Base-by-base conservation (phyloP, 2,888 invertebrate genomes). In the Incurvaria masculella region DNA sequence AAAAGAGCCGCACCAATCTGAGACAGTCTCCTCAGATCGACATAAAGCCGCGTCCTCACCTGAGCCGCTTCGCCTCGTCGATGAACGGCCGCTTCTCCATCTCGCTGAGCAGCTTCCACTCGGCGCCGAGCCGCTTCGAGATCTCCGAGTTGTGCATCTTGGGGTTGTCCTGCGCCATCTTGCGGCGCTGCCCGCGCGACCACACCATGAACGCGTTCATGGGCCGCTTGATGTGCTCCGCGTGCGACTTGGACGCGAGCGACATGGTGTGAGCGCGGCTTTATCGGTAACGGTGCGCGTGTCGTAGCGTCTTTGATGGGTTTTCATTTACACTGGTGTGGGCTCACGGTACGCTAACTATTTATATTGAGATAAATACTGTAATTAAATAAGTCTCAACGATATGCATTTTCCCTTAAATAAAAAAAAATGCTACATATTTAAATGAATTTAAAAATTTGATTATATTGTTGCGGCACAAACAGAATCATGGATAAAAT, bases 171-270 rank as follows among this genome's bases (percentile, higher is more conserved):
- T 93, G 93, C 1, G 94, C 94, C 89, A 94, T 94, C 74, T 94
- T 94, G 56, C 93, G 76, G 50, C 94, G 69, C 67, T 94, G 93
- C 5, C 91, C 92, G 26, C 94, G 74, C 2, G 92, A 92, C 94
- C 94, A 94, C 54, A 94, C 94, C 94, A 94, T 94, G 69, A 94
- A 94, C 3, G 94, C 94, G 68, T 94, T 94, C 94, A 94, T 94
- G 1, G 94, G 94, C 56, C 94, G 81, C 69, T 97, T 97, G 58
- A 97, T 94, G 67, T 94, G 93, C 66, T 89, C 88, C 57, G 73
- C 72, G 51, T 71, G 82, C 64, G 17, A 68, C 74, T 56, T 78
- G 76, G 4, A 68, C 72, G 53, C 10, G 4, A 76, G 59, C 45
- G 78, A 78, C 78, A 78, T 78, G 50, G 55, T 63, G 53, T n/a